phyloP scores from a whole-genome alignment of 2,113 vertebrate genomes.

The Tetrao urogallus region DNA sequence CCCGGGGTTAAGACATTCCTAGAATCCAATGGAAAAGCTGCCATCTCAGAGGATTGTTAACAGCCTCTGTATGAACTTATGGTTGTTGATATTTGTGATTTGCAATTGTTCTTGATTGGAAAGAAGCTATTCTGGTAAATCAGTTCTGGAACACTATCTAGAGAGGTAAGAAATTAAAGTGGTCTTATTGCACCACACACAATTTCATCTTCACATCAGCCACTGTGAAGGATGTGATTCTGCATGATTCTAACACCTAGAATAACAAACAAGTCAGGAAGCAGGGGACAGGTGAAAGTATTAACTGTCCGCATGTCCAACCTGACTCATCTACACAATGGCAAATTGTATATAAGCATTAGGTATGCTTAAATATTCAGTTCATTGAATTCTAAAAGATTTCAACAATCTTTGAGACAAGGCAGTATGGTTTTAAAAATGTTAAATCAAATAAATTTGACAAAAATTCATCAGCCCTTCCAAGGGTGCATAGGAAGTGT shows the following conservation, averaged over 20 bases:
- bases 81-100: neutral
- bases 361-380: neutral
- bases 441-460: neutral
- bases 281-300: neutral
- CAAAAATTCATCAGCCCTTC: neutral
- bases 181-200: neutral
- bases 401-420: neutral
- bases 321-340: neutral
- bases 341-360: neutral
- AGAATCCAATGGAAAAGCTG: neutral
- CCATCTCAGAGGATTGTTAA: neutral
- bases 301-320: neutral
- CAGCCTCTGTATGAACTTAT: fast-evolving
- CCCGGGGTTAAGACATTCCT: neutral
- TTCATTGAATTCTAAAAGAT: neutral
- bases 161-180: neutral
- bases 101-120: fast-evolving
- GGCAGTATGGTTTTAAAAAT: neutral
- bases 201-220: neutral
- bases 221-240: neutral
- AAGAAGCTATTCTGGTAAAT: neutral
- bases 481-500: neutral
- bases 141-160: neutral
- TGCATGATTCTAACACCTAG: neutral
- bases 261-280: neutral